Percentiles rank a stretch among this genome's conserved stretches.
These are phyloP conservation scores for Halcyon leucocephala DNA, from an alignment of 2,797 vertebrate genomes.

Conservation along the genomic window DNA sequence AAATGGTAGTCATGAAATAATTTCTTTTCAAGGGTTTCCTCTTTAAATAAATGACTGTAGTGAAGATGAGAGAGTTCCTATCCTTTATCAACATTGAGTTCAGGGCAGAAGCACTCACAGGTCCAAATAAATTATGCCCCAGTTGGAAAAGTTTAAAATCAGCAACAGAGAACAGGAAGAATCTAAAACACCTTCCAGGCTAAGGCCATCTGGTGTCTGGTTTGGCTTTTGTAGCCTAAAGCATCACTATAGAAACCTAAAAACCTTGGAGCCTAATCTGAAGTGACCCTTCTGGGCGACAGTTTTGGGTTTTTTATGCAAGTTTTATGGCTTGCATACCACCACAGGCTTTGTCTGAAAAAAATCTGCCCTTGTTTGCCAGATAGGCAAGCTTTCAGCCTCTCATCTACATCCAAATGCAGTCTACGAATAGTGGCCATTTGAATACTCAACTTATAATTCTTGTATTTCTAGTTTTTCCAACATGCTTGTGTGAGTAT, in stretches of 20 bases:
- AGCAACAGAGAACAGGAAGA: not conserved
- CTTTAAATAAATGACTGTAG: not conserved
- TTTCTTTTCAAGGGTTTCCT: not conserved
- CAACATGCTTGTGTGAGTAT: fast-evolving
- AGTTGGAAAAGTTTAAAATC: not conserved
- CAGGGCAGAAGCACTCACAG: not conserved
- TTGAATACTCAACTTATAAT: fast-evolving
- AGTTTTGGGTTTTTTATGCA: not conserved
- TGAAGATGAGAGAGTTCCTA: not conserved
- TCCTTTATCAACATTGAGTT: fast-evolving
- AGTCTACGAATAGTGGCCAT: not conserved
- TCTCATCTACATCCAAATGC: not conserved
- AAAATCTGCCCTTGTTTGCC: not conserved
- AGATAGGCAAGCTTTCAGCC: not conserved
- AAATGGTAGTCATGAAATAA: not conserved
- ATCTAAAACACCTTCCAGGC: not conserved
- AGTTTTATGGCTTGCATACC: fast-evolving
- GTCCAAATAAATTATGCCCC: fast-evolving
- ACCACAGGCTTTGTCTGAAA: not conserved
- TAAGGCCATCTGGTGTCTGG: not conserved
- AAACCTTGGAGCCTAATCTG: not conserved
- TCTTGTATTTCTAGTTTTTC: not conserved
- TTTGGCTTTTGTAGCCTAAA: not conserved
- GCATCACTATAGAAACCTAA: not conserved
- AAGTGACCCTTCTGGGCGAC: not conserved